These are phyloP conservation scores for Neoarius graeffei DNA, from an alignment of 2,113 vertebrate genomes.

Conservation along the genomic window DNA sequence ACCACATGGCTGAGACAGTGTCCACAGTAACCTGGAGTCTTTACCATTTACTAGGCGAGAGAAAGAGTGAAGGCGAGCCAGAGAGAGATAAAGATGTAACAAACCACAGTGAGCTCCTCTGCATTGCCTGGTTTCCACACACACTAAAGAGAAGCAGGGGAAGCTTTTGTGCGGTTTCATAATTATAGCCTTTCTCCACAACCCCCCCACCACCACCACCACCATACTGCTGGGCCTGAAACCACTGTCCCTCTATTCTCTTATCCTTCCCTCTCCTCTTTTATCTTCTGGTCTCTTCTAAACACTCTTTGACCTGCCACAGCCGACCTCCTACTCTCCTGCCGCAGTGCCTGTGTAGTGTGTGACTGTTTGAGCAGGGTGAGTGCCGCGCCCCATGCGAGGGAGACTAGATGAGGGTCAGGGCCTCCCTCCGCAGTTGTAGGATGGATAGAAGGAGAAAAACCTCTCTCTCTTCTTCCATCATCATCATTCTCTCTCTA, in stretches of 20 bases:
- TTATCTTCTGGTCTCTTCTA: not conserved
- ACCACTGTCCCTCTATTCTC: slow-evolving; percentile 2
- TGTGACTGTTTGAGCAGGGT: not conserved
- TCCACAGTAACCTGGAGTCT: not conserved
- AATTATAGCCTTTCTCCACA: slow-evolving; percentile 38
- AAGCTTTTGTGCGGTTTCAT: slow-evolving; percentile 45
- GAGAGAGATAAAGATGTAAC: slow-evolving; percentile 33
- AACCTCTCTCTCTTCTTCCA: not conserved
- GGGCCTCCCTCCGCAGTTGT: not conserved
- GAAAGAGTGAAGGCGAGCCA: slow-evolving; percentile 1
- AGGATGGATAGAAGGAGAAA: slow-evolving; percentile 3
- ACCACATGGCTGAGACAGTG: not conserved
- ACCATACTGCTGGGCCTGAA: slow-evolving; percentile 6
- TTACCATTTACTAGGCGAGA: slow-evolving; percentile 14
- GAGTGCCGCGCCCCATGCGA: not conserved
- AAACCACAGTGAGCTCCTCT: slow-evolving; percentile 39
- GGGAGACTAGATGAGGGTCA: slow-evolving; percentile 21
- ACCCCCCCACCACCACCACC: slow-evolving; percentile 24
- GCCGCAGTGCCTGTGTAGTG: not conserved
- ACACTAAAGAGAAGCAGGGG: slow-evolving; percentile 21
- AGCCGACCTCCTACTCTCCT: not conserved
- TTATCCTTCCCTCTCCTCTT: not conserved
- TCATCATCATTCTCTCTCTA: slow-evolving; percentile 6
- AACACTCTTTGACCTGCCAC: not conserved
- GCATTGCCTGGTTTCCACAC: slow-evolving; percentile 7